Base-by-base conservation (phyloP, 2,113 vertebrate species). In the Gallinago media region DNA sequence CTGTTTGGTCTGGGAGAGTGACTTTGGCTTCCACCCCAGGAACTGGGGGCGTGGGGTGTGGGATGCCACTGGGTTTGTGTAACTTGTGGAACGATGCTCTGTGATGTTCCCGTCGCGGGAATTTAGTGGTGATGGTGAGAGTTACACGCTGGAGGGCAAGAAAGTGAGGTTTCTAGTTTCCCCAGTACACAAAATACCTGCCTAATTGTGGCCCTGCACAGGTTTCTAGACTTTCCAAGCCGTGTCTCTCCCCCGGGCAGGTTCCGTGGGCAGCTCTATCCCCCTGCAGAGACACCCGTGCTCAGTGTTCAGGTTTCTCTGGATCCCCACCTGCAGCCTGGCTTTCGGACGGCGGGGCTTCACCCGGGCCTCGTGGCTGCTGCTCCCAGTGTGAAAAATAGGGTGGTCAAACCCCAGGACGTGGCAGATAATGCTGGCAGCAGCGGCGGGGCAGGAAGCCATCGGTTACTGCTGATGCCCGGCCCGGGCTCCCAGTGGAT, bases 11-110 rank as follows among this genome's bases (percentile, higher is more conserved):
- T 19, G 4, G 58, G 18, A 25, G 32, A 26, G 8, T 1, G 32
- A 5, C 32, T 81, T 70, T 6, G 9, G 23, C 36, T 61, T 23
- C 55, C 17, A 20, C 2, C 27, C 61, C 66, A 42, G 79, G 6
- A 29, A 4, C 2, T 1, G 54, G 29, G 23, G 49, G 49, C 4
- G 3, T 2, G 4, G 38, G 52, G 66, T 50, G 21, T 5, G 3
- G 11, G 76, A 7, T 54, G 80, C 72, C 23, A 2, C 2, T 0
- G 47, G 40, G 34, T 8, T 25, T 2, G 32, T 12, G 75, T 1
- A 8, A 54, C 1, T 8, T 22, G 0, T 0, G 40, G 38, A 2
- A 12, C 0, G 2, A 9, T 6, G 86, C 65, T 91, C 75, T 3
- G 29, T 2, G 7, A 13, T 0, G 32, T 6, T 22, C 49, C 72